Evolutionary conservation across 2,888 invertebrate genomes (phyloP), one percentile per base, ranked within the genome.

Genomic region (Papilio demoleus): DNA sequence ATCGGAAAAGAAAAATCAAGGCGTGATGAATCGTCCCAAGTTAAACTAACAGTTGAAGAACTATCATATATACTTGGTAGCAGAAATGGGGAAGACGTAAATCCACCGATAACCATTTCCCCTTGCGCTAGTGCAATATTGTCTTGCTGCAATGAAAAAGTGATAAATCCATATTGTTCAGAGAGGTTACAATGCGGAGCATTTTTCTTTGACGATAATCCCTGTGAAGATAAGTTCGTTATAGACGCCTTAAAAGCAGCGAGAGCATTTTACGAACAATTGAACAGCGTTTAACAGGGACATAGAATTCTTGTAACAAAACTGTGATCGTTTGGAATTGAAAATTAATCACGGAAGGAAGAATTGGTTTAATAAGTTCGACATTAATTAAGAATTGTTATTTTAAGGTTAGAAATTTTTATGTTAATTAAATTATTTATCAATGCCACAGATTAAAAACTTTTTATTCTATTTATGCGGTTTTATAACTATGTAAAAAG

Each of bases 71-170:
- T 92, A 50, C 69, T 87, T 0, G 74, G 81, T 71, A 73, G 76
- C 0, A 83, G 82, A 67, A 77, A 72, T 45, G 90, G 90, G 1
- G 70, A 67, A 2, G 73, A 77, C 9, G 67, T 70, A 0, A 60
- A 53, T 11, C 71, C 71, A n/a, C 79, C 76, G 2, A 85, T 79
- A 53, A 75, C 70, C 27, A 89, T 95, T 0, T 92, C 94, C 9
- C 92, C 93, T 0, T 97, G 97, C 77, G 94, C 95, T 0, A 95
- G 96, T 94, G 97, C 97, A 0, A 95, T 97, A 62, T 87, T 96
- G 6, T 94, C 95, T 1, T 97, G 97, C 79, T 97, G 97, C 78
- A 89, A 94, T 1, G 84, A 87, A 0, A 81, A 83, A 31, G 86
- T 86, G n/a, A 87, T 86, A 70, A 83, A 88, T 14, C 85, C 94